phyloP scores from a whole-genome alignment of 92 coral and sea anemone genomes.

The Epizoanthus rinbou region DNA sequence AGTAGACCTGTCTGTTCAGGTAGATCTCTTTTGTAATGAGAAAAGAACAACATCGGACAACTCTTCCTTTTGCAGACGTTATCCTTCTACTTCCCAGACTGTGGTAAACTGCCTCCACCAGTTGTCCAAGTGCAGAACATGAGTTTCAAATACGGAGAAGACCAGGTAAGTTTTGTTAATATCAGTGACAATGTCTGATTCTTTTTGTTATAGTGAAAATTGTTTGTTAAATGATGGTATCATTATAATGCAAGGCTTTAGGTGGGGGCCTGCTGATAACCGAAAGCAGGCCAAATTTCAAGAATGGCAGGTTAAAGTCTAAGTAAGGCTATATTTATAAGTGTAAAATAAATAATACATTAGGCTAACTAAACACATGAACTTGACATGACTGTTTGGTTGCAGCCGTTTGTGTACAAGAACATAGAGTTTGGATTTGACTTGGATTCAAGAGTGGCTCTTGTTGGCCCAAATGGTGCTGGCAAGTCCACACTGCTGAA shows the following conservation, averaged over 20 bases:
- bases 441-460: constrained; percentile 92
- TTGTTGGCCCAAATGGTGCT: constrained; percentile 99
- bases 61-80: constrained; percentile 56
- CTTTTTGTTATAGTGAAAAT: not conserved
- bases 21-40: not conserved
- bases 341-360: not conserved
- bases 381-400: not conserved
- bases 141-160: constrained; percentile 79
- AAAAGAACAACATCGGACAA: not conserved
- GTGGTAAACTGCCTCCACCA: constrained; percentile 98
- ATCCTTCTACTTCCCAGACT: constrained; percentile 88
- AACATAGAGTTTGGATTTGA: constrained; percentile 95
- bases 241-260: not conserved
- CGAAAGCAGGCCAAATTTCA: too few species aligned
- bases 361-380: not conserved
- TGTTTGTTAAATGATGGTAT: not conserved
- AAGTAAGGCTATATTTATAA: too few species aligned
- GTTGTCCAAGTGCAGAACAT: constrained; percentile 93
- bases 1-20: not conserved
- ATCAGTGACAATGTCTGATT: too few species aligned
- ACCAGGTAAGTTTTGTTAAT: constrained; percentile 65
- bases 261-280: too few species aligned
- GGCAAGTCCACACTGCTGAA: constrained; percentile 95
- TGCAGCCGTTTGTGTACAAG: constrained; percentile 88
- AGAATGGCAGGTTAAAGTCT: too few species aligned